Conservation (phyloP, 2,113 vertebrate species). For the Sardina pilchardus region DNA sequence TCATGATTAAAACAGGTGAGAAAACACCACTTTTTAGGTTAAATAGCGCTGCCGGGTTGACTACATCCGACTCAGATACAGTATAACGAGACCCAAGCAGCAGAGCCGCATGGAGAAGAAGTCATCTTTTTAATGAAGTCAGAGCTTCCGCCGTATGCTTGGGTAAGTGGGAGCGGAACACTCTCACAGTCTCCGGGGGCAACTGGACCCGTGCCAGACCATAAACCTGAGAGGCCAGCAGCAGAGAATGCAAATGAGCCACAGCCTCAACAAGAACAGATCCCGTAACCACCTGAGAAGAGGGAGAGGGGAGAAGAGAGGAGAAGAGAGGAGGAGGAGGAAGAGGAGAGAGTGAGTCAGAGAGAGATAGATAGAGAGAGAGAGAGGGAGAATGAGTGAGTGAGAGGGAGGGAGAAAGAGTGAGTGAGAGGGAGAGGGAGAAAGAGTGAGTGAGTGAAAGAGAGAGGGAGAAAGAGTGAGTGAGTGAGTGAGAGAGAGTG, state of each 20-base stretch:
- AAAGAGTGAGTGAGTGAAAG: neutral
- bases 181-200: slow-evolving; percentile 42
- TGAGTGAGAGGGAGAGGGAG: slow-evolving; percentile 37
- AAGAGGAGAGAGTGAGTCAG: slow-evolving; percentile 16
- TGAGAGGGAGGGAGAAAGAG: neutral
- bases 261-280: neutral
- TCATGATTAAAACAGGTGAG: slow-evolving; percentile 16
- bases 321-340: slow-evolving; percentile 2
- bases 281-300: neutral
- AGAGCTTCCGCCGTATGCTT: slow-evolving; percentile 16
- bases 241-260: slow-evolving; percentile 56
- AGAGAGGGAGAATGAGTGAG: slow-evolving; percentile 26
- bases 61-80: neutral
- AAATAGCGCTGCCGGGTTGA: neutral
- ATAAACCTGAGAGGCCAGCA: slow-evolving; percentile 52
- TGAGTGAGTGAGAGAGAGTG: neutral
- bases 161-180: slow-evolving; percentile 27
- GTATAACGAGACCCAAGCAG: neutral
- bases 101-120: neutral
- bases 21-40: neutral
- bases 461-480: slow-evolving; percentile 35
- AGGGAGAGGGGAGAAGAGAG: neutral
- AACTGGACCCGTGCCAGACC: slow-evolving; percentile 45
- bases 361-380: slow-evolving; percentile 21
- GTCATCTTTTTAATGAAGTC: slow-evolving; percentile 32